These are phyloP conservation scores for Tragulus kanchil DNA, from an alignment of 2,113 vertebrate species.

Conservation along the genomic window DNA sequence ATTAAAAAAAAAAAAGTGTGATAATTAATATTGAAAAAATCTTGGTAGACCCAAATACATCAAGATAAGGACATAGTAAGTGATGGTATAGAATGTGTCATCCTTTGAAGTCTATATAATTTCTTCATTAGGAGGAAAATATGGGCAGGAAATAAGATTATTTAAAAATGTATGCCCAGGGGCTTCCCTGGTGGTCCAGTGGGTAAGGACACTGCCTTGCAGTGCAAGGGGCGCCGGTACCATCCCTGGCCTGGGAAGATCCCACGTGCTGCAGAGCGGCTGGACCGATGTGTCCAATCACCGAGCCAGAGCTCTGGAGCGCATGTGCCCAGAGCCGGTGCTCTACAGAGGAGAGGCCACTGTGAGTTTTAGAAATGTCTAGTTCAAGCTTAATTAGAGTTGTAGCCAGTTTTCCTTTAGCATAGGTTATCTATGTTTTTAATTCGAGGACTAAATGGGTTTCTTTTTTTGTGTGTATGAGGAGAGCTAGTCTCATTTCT, in stretches of 20 bases:
- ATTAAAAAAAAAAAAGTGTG: background rate
- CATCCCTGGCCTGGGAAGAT: too few species aligned
- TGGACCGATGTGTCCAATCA: too few species aligned
- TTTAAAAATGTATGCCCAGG: background rate
- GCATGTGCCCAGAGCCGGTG: too few species aligned
- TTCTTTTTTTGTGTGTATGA: background rate
- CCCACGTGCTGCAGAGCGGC: too few species aligned
- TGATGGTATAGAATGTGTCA: background rate
- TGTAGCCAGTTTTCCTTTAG: constrained; percentile 29
- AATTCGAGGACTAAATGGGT: background rate
- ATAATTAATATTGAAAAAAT: constrained; percentile 41
- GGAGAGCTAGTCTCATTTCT: background rate
- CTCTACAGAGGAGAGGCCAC: too few species aligned
- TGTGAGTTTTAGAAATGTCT: background rate
- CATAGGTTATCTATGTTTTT: background rate
- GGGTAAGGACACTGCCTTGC: too few species aligned
- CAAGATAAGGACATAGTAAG: background rate
- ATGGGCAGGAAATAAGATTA: background rate
- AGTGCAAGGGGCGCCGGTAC: too few species aligned
- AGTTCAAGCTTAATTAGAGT: background rate
- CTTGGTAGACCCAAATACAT: background rate
- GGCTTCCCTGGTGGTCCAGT: too few species aligned
- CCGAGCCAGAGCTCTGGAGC: too few species aligned
- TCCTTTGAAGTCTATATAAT: background rate
- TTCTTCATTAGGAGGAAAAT: background rate